Percentiles rank a stretch among this genome's conserved stretches.
phyloP scores from a whole-genome alignment of 1,140 invertebrate genomes.

The Drosophila ercepeae region DNA sequence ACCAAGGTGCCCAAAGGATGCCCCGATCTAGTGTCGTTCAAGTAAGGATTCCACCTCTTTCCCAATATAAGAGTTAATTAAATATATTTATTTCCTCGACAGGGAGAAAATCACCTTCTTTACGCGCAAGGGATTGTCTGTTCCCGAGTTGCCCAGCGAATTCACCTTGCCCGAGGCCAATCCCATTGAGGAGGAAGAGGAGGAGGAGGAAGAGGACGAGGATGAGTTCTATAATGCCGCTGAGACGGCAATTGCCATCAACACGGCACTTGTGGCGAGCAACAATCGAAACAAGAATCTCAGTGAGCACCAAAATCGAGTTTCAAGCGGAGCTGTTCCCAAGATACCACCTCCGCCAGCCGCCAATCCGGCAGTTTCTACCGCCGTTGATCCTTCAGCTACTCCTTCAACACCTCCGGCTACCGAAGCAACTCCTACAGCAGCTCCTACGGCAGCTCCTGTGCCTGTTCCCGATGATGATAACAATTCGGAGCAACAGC shows the following conservation, averaged over 20 bases:
- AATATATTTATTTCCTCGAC: slow-evolving; percentile 35
- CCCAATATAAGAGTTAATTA: neutral
- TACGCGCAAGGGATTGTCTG: slow-evolving; percentile 90
- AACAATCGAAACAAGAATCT: slow-evolving; percentile 83
- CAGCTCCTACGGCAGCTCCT: slow-evolving; percentile 19
- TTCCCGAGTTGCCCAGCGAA: slow-evolving; percentile 90
- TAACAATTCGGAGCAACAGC: slow-evolving; percentile 84
- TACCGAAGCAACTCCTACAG: neutral
- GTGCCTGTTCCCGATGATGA: slow-evolving; percentile 57
- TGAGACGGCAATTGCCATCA: slow-evolving; percentile 79
- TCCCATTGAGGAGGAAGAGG: slow-evolving; percentile 72
- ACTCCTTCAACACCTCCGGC: slow-evolving; percentile 11
- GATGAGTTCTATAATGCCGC: slow-evolving; percentile 72
- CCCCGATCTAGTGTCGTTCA: slow-evolving; percentile 96
- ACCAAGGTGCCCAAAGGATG: slow-evolving; percentile 94
- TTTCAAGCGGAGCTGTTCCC: slow-evolving; percentile 35
- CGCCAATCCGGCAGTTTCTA: neutral
- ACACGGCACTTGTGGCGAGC: slow-evolving; percentile 79
- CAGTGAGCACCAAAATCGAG: slow-evolving; percentile 75
- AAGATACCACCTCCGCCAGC: slow-evolving; percentile 29
- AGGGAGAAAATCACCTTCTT: slow-evolving; percentile 99
- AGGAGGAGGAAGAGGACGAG: slow-evolving; percentile 70
- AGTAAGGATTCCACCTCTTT: slow-evolving; percentile 87
- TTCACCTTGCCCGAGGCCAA: slow-evolving; percentile 72
- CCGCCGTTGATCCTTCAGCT: slow-evolving; percentile 11